Evolutionary conservation across 2,113 vertebrate genomes (phyloP).

Genomic region (cattle (Bos taurus)): DNA sequence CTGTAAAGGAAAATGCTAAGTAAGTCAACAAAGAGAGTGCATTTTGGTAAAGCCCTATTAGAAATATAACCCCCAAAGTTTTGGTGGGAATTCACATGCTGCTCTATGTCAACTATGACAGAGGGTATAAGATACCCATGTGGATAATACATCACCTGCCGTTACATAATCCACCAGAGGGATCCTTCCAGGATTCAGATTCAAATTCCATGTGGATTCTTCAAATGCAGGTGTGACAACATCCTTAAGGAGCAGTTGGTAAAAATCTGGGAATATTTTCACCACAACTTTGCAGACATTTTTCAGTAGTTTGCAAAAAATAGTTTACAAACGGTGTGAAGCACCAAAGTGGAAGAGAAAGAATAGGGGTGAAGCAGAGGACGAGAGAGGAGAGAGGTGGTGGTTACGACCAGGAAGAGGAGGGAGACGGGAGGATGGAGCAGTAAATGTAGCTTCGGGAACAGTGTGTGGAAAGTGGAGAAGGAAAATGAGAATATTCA

Average conservation of each 20-base stretch:
- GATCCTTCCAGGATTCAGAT: not conserved
- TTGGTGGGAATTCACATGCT: too few species aligned
- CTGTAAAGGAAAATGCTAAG: not conserved
- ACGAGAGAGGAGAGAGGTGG: accelerated
- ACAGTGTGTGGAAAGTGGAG: accelerated
- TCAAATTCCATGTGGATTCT: too few species aligned
- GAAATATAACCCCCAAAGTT: not conserved
- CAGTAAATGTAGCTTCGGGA: accelerated
- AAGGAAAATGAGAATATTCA: accelerated
- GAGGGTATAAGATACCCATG: accelerated
- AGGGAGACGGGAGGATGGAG: accelerated
- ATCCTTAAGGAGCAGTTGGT: not conserved
- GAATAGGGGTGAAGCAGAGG: not conserved
- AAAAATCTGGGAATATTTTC: not conserved
- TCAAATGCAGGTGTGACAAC: not conserved
- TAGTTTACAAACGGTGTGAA: not conserved
- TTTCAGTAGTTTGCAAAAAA: not conserved
- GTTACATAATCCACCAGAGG: not conserved
- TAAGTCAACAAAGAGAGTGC: not conserved
- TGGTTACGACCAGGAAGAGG: accelerated
- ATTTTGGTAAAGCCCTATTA: not conserved
- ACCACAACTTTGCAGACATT: not conserved
- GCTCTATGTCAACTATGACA: accelerated
- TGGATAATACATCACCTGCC: accelerated
- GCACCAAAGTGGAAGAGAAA: not conserved